A percentile compares a stretch with the other conserved stretches of the same genome.
Conservation (phyloP, 2,797 vertebrate genomes). For the Catamblyrhynchus diadema region DNA sequence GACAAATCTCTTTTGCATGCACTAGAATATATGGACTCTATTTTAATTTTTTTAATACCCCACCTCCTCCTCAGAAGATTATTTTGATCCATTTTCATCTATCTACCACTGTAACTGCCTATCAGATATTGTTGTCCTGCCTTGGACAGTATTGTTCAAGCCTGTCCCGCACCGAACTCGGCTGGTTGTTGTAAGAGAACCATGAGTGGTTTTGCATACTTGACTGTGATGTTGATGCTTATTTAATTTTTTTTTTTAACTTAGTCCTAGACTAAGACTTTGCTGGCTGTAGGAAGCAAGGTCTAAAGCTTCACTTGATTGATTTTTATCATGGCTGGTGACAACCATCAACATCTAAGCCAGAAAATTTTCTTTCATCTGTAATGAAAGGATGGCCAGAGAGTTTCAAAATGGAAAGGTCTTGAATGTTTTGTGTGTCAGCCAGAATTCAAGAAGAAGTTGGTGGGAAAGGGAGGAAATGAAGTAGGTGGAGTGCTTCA, state of each 20-base stretch:
- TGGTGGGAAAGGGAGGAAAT: neutral
- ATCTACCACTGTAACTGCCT: neutral
- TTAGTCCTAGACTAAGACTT: neutral
- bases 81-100: neutral
- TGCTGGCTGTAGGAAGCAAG: neutral
- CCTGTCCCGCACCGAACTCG: neutral
- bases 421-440: neutral
- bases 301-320: neutral
- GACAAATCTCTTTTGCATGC: neutral
- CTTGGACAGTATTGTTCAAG: neutral
- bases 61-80: neutral
- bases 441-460: neutral
- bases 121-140: neutral
- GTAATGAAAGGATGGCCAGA: neutral
- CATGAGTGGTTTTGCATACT: neutral
- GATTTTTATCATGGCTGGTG: neutral
- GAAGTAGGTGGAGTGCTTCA: neutral
- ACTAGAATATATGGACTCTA: neutral
- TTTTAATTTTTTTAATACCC: neutral
- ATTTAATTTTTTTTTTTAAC: neutral
- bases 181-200: neutral
- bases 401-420: neutral
- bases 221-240: neutral
- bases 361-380: neutral
- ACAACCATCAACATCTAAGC: neutral